Percentiles rank a stretch among this genome's conserved stretches.
Evolutionary conservation across 2,888 invertebrate species (phyloP).

Genomic region (Temnothorax ravouxi): DNA sequence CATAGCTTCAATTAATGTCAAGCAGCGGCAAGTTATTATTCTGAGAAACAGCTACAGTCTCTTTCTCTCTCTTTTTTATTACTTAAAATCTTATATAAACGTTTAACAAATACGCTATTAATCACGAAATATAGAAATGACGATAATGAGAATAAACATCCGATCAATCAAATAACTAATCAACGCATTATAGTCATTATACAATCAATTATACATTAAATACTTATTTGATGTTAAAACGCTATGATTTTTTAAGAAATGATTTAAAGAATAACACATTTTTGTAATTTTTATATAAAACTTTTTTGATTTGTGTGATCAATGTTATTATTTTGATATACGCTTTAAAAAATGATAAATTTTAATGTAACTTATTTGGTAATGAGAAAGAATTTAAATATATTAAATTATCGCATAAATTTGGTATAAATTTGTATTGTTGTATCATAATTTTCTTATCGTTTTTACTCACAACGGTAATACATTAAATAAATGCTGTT

Average conservation of each 20-base stretch:
- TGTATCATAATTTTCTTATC: neutral
- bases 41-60: neutral
- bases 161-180: constrained; percentile 5
- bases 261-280: neutral
- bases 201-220: constrained; percentile 17
- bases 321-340: neutral
- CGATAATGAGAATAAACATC: constrained; percentile 1
- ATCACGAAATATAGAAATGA: neutral
- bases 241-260: constrained; percentile 10
- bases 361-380: neutral
- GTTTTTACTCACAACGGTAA: neutral
- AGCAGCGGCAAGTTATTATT: neutral
- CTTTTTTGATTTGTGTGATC: neutral
- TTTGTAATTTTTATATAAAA: constrained; percentile 8
- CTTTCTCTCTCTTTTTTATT: neutral
- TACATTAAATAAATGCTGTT: neutral
- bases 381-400: neutral
- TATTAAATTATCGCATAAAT: neutral
- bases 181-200: neutral
- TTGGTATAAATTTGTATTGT: neutral
- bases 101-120: constrained; percentile 17
- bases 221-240: constrained; percentile 4
- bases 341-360: neutral
- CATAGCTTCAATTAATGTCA: constrained; percentile 11
- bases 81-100: neutral